A percentile compares a stretch with the other conserved stretches of the same genome.
phyloP scores from a whole-genome alignment of 2,888 invertebrate species.

The Dynastes grantii region DNA sequence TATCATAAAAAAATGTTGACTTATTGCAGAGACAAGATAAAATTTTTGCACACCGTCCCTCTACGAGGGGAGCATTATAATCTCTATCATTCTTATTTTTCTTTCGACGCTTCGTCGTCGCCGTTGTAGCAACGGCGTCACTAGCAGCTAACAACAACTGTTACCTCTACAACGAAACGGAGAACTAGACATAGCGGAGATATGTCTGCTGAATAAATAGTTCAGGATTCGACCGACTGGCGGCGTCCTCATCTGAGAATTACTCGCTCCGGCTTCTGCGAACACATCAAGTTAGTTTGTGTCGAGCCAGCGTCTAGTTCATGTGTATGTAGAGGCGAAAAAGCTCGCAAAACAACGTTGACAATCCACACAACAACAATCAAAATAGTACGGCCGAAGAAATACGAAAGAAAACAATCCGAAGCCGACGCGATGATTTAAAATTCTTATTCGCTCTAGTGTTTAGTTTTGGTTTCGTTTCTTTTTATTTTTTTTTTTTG shows the following conservation, averaged over 20 bases:
- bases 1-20: conserved; percentile 37
- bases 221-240: conserved; percentile 46
- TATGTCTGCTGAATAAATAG: conserved; percentile 43
- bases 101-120: conserved; percentile 32
- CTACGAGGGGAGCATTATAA: conserved; percentile 25
- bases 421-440: conserved; percentile 52
- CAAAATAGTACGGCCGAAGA: conserved; percentile 34
- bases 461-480: conserved; percentile 51
- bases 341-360: conserved; percentile 50
- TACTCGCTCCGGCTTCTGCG: conserved; percentile 30
- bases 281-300: conserved; percentile 53
- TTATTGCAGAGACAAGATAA: conserved; percentile 41
- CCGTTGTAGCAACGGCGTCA: conserved; percentile 30
- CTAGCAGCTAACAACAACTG: conserved; percentile 33
- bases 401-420: conserved; percentile 22
- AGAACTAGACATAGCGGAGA: conserved; percentile 41
- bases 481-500: conserved; percentile 39
- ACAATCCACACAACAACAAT: conserved; percentile 27
- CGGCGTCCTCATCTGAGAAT: conserved; percentile 48
- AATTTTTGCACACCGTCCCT: conserved; percentile 30
- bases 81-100: conserved; percentile 37
- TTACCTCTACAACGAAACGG: conserved; percentile 45
- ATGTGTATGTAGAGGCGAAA: conserved; percentile 58
- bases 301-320: conserved; percentile 58
- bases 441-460: conserved; percentile 44